Base-by-base conservation (phyloP, 2,113 vertebrate species). In the Passer domesticus region DNA sequence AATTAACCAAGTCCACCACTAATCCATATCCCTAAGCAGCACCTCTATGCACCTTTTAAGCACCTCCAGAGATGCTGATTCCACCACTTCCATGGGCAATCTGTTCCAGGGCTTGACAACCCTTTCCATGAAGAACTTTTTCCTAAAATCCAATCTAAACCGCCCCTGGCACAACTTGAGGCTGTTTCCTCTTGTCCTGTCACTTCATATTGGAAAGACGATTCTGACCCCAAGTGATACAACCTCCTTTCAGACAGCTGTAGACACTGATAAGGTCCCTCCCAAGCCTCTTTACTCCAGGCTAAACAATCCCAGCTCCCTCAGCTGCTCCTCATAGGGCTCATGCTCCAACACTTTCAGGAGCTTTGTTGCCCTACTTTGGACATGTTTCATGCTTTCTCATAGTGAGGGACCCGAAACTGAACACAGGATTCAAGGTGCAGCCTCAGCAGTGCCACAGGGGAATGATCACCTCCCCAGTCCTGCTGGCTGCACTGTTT, bases 351-450 rank as follows among this genome's bases (percentile, higher is more conserved):
- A 3, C 2, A 16, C 60, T 15, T 74, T 59, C 52, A 67, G 6
- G 33, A 67, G 33, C 37, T 59, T 23, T 37, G 7, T 14, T 73
- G 22, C 59, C 43, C 17, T 64, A 6, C 67, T 80, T 35, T 23
- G 43, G 44, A 44, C 37, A 24, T 0, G 0, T 19, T 30, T n/a
- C n/a, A n/a, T n/a, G n/a, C 37, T 28, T 28, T 39, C 22, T 24
- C n/a, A 23, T 25, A 46, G 43, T 11, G 37, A 64, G 52, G 12
- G 27, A 28, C 27, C 18, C 37, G 39, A 59, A 46, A 39, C 33
- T 30, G 23, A 59, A 12, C 60, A 66, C 6, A 82, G 52, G 44
- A 44, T 52, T 81, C 0, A 0, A 67, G 37, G 23, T 14, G 33
- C 8, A 33, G 69, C 28, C 46, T 59, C 46, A 81, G 60, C 46